A percentile compares a stretch with the other conserved stretches of the same genome.
Conservation (phyloP, 2,888 invertebrate genomes). For the Agonum fuliginosum region DNA sequence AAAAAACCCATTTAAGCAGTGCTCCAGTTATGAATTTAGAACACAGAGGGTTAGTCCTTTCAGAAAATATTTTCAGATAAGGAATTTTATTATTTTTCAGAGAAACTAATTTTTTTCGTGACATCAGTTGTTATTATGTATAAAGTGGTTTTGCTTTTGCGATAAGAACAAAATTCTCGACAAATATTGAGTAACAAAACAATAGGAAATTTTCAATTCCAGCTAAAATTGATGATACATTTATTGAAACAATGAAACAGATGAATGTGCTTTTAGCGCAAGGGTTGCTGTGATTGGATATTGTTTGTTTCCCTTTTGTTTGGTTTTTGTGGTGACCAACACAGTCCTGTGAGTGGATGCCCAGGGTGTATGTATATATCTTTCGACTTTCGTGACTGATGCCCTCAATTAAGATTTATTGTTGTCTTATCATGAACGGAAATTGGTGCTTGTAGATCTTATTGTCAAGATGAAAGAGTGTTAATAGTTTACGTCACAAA, state of each 20-base stretch:
- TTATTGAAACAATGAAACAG: conserved; percentile 8
- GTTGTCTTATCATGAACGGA: conserved; percentile 48
- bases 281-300: conserved; percentile 10
- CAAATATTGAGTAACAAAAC: background rate
- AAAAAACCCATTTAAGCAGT: conserved; percentile 7
- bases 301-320: conserved; percentile 27
- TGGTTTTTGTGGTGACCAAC: conserved; percentile 17
- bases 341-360: background rate
- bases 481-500: background rate
- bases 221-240: conserved; percentile 3
- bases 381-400: conserved; percentile 15
- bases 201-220: background rate
- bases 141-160: background rate
- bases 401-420: conserved; percentile 54
- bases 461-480: background rate
- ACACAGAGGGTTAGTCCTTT: background rate
- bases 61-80: background rate
- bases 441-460: conserved; percentile 43
- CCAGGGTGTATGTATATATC: background rate
- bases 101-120: no score
- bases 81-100: no score
- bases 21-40: background rate
- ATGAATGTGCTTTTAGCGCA: conserved; percentile 1
- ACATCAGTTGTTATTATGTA: background rate
- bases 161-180: conserved; percentile 4